phyloP scores from a whole-genome alignment of 2,113 vertebrate genomes.

The Dolichotis patagonum region DNA sequence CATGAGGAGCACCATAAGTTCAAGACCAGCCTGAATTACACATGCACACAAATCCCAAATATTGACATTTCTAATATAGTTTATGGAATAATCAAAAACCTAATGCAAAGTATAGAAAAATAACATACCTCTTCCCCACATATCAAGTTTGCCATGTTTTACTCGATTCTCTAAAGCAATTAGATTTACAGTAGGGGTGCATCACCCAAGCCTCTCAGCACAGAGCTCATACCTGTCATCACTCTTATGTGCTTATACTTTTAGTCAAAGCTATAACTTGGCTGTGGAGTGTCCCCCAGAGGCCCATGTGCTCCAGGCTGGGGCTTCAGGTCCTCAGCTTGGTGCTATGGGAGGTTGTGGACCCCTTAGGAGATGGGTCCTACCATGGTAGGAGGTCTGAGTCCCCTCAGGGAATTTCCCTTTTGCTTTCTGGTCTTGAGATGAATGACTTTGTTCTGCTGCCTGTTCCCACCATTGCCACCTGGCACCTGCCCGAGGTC shows the following conservation, averaged over 20 bases:
- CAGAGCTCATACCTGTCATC: not conserved
- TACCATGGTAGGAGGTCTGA: not conserved
- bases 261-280: not conserved
- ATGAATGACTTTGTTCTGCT: not conserved
- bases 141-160: not conserved
- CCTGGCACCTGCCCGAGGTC: not conserved
- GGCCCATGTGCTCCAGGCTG: not conserved
- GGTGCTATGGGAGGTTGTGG: not conserved
- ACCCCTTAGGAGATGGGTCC: not conserved
- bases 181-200: not conserved
- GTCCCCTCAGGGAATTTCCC: not conserved
- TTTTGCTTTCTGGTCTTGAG: not conserved
- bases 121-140: not conserved
- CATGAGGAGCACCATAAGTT: not conserved
- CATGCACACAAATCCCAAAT: not conserved
- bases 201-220: too few species aligned
- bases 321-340: not conserved
- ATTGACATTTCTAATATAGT: not conserved
- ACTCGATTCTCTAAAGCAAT: not conserved
- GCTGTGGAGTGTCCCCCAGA: not conserved
- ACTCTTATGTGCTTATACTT: not conserved
- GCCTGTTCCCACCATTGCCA: too few species aligned
- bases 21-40: not conserved
- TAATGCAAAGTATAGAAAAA: not conserved
- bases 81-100: not conserved